These are phyloP conservation scores for Stictonetta naevosa DNA, from an alignment of 2,113 vertebrate genomes.

Conservation along the genomic window DNA sequence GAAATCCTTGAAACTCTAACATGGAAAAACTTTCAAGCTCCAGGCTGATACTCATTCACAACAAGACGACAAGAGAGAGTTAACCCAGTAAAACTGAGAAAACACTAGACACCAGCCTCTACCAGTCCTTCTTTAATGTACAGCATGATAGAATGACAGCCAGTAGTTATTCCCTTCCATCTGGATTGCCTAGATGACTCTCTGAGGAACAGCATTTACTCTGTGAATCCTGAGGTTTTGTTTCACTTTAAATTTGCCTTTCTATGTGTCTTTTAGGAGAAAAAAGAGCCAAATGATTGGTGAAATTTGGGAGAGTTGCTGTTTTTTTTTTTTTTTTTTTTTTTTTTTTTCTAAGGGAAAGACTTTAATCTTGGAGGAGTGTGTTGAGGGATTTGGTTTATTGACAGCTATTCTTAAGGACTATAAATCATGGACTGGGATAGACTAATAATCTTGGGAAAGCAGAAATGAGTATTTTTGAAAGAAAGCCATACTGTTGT, in stretches of 20 bases:
- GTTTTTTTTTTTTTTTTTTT: neutral
- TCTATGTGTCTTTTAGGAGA: neutral
- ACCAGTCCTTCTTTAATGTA: neutral
- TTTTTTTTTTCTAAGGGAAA: neutral
- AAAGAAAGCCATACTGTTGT: neutral
- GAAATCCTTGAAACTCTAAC: neutral
- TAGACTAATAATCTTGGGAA: conserved; percentile 30
- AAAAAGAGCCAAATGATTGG: neutral
- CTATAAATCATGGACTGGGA: neutral
- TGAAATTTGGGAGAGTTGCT: neutral
- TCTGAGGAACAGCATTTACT: neutral
- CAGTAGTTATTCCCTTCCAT: neutral
- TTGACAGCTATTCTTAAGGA: conserved; percentile 13
- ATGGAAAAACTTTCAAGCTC: neutral
- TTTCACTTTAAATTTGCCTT: neutral
- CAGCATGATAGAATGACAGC: neutral
- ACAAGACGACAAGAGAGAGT: neutral
- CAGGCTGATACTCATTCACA: neutral
- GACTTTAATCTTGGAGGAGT: neutral
- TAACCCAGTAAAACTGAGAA: neutral
- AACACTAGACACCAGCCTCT: neutral
- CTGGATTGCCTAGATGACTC: neutral
- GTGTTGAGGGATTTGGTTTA: neutral
- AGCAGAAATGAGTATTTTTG: conserved; percentile 14
- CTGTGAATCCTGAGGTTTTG: neutral